A percentile compares a stretch with the other conserved stretches of the same genome.
Conservation (phyloP, 35 echinoderm and acorn worm genomes). For the Anneissia japonica region DNA sequence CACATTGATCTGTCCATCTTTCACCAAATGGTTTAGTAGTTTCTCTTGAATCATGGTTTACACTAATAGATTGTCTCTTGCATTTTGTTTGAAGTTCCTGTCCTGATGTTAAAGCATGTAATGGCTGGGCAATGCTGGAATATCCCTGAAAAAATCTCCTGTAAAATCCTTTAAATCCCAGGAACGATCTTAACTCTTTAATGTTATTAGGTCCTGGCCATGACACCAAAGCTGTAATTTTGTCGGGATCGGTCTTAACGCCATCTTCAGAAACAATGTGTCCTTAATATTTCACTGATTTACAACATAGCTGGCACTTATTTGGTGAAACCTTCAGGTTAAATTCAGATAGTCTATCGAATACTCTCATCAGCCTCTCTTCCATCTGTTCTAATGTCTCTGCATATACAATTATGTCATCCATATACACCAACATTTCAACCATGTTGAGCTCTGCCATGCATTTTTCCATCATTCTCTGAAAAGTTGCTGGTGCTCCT, state of each 20-base stretch:
- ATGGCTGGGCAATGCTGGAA: conserved; percentile 45
- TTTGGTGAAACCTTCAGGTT: conserved; percentile 19
- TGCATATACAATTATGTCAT: conserved; percentile 46
- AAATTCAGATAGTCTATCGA: background rate
- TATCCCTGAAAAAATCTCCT: conserved; percentile 46
- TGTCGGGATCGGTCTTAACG: background rate
- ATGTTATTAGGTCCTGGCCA: conserved; percentile 15
- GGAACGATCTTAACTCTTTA: background rate
- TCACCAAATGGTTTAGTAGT: too few relatives aligned
- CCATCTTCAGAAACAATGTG: conserved; percentile 1
- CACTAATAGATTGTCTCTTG: too few relatives aligned
- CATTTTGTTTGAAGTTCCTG: too few relatives aligned
- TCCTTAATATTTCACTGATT: background rate
- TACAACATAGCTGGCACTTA: conserved; percentile 10
- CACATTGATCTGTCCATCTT: too few relatives aligned
- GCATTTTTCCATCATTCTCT: conserved; percentile 54
- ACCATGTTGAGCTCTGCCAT: conserved; percentile 42
- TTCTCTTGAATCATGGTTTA: too few relatives aligned
- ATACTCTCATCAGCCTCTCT: conserved; percentile 13
- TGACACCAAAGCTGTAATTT: background rate
- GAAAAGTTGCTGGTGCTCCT: conserved; percentile 61
- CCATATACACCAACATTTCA: conserved; percentile 62
- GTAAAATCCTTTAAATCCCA: conserved; percentile 46
- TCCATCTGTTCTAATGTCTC: conserved; percentile 52
- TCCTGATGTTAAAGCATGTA: conserved; percentile 50